phyloP scores from a whole-genome alignment of 2,797 vertebrate genomes.

The Spheniscus humboldti region DNA sequence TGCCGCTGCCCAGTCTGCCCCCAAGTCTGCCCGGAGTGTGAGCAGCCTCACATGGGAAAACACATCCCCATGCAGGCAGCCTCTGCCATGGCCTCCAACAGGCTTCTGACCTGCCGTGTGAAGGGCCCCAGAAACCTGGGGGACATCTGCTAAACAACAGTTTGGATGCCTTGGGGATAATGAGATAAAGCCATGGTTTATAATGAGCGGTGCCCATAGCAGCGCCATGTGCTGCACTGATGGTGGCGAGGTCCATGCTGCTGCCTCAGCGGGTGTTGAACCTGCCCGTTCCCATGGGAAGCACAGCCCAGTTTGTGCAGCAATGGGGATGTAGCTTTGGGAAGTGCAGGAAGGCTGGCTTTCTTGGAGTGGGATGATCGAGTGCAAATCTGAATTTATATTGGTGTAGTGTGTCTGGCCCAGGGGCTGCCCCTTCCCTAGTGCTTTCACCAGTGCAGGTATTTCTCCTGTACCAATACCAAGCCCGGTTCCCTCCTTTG shows the following conservation, averaged over 20 bases:
- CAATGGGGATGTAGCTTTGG: fast-evolving
- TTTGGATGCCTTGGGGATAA: no score
- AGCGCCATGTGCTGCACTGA: neutral
- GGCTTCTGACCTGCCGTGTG: neutral
- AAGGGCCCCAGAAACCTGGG: neutral
- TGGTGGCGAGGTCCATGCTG: neutral
- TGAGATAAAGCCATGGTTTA: fast-evolving
- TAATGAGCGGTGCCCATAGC: fast-evolving
- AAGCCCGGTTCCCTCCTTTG: neutral
- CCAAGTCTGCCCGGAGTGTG: neutral
- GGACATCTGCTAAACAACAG: no score
- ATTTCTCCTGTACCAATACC: neutral
- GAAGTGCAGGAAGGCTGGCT: neutral
- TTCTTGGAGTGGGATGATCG: neutral
- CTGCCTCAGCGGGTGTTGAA: no score
- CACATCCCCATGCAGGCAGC: neutral
- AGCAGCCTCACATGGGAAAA: neutral
- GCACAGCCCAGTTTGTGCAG: neutral
- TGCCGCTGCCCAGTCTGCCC: neutral
- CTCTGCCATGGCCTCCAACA: neutral
- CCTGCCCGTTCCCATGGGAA: fast-evolving
- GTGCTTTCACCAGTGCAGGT: neutral
- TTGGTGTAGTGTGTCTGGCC: fast-evolving
- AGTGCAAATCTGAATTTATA: neutral
- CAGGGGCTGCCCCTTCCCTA: neutral